A percentile compares a stretch with the other conserved stretches of the same genome.
Evolutionary conservation across 2,113 vertebrate genomes (phyloP).

Genomic region (Thalassoma bifasciatum): DNA sequence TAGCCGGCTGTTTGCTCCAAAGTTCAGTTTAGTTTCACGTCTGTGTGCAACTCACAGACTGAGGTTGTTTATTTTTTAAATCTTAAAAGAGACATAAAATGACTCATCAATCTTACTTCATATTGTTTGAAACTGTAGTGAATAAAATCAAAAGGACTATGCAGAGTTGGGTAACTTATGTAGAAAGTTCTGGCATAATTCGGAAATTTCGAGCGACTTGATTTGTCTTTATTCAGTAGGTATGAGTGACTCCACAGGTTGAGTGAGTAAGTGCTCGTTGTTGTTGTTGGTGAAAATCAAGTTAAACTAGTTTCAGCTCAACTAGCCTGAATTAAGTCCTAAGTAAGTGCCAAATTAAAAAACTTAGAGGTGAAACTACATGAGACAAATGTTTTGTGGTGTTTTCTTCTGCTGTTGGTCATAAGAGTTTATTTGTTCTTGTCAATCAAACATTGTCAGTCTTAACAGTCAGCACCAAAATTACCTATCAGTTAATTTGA

Average conservation of each 20-base stretch:
- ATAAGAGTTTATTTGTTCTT: too few relatives aligned
- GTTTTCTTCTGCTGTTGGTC: too few relatives aligned
- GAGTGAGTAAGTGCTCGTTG: conserved; percentile 42
- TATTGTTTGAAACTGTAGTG: neutral
- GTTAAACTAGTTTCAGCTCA: too few relatives aligned
- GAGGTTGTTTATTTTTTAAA: neutral
- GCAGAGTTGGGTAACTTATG: neutral
- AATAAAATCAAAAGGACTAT: neutral
- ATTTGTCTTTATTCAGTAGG: neutral
- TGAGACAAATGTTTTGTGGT: too few relatives aligned
- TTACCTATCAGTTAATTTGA: too few relatives aligned
- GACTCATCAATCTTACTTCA: neutral
- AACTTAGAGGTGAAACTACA: too few relatives aligned
- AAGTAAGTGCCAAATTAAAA: too few relatives aligned
- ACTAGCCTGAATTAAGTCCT: too few relatives aligned
- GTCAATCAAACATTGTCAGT: too few relatives aligned
- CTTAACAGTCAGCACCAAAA: too few relatives aligned
- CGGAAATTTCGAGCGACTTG: neutral
- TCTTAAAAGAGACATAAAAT: conserved; percentile 7
- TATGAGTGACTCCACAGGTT: neutral
- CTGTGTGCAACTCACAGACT: neutral
- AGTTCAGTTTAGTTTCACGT: conserved; percentile 23
- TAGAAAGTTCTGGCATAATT: neutral
- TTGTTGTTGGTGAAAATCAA: conserved; percentile 23
- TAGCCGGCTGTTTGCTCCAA: conserved; percentile 10